Evolutionary conservation across 37 sponge, comb jelly and placozoan genomes (phyloP).

Genomic region (Ianthella basta): DNA sequence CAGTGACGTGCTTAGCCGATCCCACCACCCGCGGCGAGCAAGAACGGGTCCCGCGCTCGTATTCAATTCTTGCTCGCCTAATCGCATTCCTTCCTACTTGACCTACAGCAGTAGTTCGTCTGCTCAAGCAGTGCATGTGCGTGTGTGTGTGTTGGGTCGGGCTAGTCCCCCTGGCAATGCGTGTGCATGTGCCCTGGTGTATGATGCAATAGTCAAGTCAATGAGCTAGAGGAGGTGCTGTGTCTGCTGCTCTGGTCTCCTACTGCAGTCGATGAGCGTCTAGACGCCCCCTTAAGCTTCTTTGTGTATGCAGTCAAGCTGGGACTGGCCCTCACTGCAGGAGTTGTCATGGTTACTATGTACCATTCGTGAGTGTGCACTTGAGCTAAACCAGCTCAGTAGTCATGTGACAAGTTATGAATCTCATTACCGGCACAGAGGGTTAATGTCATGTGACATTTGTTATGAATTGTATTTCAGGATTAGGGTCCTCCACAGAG

Average conservation of each 20-base stretch:
- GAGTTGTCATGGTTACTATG: background rate
- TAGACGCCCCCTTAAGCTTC: slow-evolving; percentile 19
- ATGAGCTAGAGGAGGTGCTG: too few species aligned
- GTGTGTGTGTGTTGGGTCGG: too few species aligned
- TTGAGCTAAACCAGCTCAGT: background rate
- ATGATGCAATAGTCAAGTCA: too few species aligned
- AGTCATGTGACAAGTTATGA: background rate
- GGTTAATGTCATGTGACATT: background rate
- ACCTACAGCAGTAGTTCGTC: too few species aligned
- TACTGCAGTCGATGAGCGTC: background rate
- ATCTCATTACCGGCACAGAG: background rate
- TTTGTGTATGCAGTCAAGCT: slow-evolving; percentile 7
- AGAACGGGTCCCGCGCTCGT: too few species aligned
- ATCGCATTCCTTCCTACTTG: too few species aligned
- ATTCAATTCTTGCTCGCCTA: too few species aligned
- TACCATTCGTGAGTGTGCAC: slow-evolving; percentile 17
- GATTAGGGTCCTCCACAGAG: background rate
- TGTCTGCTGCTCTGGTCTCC: background rate
- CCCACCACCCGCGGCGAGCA: too few species aligned
- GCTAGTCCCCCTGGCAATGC: too few species aligned
- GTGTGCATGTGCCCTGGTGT: too few species aligned
- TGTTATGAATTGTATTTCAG: background rate
- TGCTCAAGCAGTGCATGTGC: too few species aligned
- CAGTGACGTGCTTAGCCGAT: too few species aligned
- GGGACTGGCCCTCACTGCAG: background rate